Conservation (phyloP, 2,113 vertebrate species). For the Hiodon tergisus region DNA sequence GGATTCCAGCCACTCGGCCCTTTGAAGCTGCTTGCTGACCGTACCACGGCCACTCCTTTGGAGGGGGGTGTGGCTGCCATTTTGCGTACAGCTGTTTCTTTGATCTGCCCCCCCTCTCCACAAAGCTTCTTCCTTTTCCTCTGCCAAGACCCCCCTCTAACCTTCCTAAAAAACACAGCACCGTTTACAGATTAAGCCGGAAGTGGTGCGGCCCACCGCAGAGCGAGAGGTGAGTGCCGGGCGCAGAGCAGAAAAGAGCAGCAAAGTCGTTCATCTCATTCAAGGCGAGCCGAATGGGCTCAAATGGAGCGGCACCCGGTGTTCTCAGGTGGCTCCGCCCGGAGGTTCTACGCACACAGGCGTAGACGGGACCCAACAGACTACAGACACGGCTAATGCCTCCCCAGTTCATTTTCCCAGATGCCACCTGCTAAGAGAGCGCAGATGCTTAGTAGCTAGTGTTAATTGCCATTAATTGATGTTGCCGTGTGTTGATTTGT, state of each 20-base stretch:
- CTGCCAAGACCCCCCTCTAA: constrained; percentile 31
- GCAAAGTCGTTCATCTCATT: background rate
- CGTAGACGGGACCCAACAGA: constrained; percentile 18
- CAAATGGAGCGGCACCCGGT: no score
- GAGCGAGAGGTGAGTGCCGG: no score
- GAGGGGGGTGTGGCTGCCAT: constrained; percentile 39
- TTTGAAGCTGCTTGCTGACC: constrained; percentile 92
- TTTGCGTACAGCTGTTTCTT: constrained; percentile 74
- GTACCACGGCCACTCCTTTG: constrained; percentile 56
- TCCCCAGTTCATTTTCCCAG: constrained; percentile 52
- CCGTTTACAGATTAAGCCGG: background rate
- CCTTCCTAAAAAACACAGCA: background rate
- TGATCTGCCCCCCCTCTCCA: constrained; percentile 50
- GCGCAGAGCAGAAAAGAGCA: background rate
- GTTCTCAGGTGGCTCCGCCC: no score
- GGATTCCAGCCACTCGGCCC: constrained; percentile 51
- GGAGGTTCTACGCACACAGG: constrained; percentile 5
- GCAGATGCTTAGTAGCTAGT: constrained; percentile 60
- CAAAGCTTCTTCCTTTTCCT: constrained; percentile 21
- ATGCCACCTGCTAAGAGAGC: constrained; percentile 47
- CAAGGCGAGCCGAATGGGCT: background rate
- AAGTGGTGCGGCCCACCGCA: no score
- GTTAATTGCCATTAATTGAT: constrained; percentile 74
- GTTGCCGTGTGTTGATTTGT: constrained; percentile 54
- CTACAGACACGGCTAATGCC: constrained; percentile 37